A percentile compares a stretch with the other conserved stretches of the same genome.
These are phyloP conservation scores for Rhogogaster chlorosoma DNA, from an alignment of 2,888 invertebrate genomes.

Conservation along the genomic window DNA sequence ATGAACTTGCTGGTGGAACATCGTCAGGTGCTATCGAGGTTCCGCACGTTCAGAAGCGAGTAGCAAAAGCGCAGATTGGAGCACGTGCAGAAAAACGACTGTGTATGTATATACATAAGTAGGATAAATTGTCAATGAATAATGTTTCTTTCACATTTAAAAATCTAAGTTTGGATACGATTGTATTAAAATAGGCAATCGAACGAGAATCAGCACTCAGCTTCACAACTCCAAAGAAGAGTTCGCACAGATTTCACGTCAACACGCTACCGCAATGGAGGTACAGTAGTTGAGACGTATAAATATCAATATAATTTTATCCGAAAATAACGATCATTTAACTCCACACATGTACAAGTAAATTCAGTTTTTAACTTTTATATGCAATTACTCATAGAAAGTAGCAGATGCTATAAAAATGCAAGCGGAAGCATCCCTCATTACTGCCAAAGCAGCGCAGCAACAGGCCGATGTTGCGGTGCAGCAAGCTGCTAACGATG, in stretches of 20 bases:
- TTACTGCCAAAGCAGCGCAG: background rate
- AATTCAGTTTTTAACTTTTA: no score
- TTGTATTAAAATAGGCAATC: background rate
- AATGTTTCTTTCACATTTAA: background rate
- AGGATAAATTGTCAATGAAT: no score
- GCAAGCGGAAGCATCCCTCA: background rate
- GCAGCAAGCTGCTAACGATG: background rate
- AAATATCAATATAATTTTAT: background rate
- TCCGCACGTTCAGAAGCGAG: background rate
- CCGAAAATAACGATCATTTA: background rate
- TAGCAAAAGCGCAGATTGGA: background rate
- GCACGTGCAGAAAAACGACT: background rate
- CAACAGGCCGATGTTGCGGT: background rate
- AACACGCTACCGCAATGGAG: background rate
- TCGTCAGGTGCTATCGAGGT: background rate
- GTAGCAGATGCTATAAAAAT: background rate
- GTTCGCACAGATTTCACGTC: background rate
- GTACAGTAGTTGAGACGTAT: background rate
- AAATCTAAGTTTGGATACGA: background rate
- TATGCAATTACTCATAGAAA: background rate
- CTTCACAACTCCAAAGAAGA: background rate
- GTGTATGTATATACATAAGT: background rate
- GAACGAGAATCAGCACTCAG: background rate
- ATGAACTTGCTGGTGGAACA: background rate
- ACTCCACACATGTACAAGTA: background rate